phyloP scores from a whole-genome alignment of 2,888 invertebrate species.

The Oxyteleia sp. region DNA sequence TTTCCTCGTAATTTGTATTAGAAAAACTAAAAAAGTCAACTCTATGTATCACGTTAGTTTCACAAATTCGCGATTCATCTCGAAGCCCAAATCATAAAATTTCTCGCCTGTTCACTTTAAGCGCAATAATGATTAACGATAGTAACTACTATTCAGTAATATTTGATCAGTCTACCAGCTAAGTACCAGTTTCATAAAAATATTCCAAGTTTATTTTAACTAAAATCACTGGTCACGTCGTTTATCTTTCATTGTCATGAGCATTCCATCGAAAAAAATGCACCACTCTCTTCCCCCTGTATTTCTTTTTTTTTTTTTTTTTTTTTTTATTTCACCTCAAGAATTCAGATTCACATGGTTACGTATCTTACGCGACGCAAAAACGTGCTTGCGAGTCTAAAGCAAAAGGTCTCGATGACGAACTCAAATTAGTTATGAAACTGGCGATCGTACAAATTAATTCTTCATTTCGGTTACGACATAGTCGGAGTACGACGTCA shows the following conservation, averaged over 20 bases:
- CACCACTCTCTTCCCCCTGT: not conserved
- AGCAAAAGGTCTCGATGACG: not conserved
- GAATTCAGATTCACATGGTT: slow-evolving; percentile 20
- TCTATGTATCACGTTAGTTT: slow-evolving; percentile 65
- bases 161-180: slow-evolving; percentile 73
- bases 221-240: slow-evolving; percentile 54
- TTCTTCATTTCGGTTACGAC: slow-evolving; percentile 68
- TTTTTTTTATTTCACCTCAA: slow-evolving; percentile 1
- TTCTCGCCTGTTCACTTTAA: slow-evolving; percentile 37
- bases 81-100: slow-evolving; percentile 59
- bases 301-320: slow-evolving; percentile 20
- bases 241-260: slow-evolving; percentile 64
- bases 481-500: slow-evolving; percentile 74
- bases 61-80: slow-evolving; percentile 28
- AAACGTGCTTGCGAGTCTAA: slow-evolving; percentile 17
- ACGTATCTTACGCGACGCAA: slow-evolving; percentile 13
- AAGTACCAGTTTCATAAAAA: slow-evolving; percentile 75
- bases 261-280: slow-evolving; percentile 47
- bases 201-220: slow-evolving; percentile 60
- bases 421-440: slow-evolving; percentile 67
- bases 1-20: slow-evolving; percentile 35
- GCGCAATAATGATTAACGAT: slow-evolving; percentile 69
- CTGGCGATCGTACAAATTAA: slow-evolving; percentile 70
- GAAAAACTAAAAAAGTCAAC: slow-evolving; percentile 16
- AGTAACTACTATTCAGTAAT: slow-evolving; percentile 72